Base-by-base conservation (phyloP, 1,140 invertebrate genomes). In the Coptotermes formosanus region DNA sequence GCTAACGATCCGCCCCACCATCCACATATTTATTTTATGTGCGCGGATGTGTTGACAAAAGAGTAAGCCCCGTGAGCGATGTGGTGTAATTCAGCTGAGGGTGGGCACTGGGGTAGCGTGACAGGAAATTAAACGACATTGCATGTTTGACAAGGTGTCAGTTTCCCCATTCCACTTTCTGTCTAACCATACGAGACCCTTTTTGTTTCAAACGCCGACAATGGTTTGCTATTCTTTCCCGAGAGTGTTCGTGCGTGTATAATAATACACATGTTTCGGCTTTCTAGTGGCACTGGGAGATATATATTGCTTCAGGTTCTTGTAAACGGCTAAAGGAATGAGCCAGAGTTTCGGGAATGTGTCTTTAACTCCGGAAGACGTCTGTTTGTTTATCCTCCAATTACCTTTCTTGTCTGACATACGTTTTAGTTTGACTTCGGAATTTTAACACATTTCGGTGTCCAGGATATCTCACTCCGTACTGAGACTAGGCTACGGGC, bases 101-200 rank as follows among this genome's bases (percentile, higher is more conserved):
- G n/a, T 75, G 25, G 9, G 4, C 6, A 16, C 9, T n/a, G 25
- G 16, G n/a, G n/a, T 30, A 75, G 64, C 64, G 7, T 75, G n/a
- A 75, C 64, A 75, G 64, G 64, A 75, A 75, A 75, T 75, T 75
- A 75, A 75, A 75, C 64, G 64, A 75, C 64, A 11, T 30, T 75
- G 64, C 64, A 30, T 75, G n/a, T 75, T 75, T 75, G 64, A 75
- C 64, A 75, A 75, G 64, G 25, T 75, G 64, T 75, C 64, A 75
- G 64, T 75, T 30, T 9, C 11, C 64, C n/a, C 7, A 12, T 14
- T 21, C 19, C 52, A 55, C 14, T 75, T 75, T 30, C 64, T 16
- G 25, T 75, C 64, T 75, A 75, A 75, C 64, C 25, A 30, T 75
- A 30, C n/a, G 30, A n/a, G 30, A 75, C n/a, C 4, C 16, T n/a